A percentile compares a stretch with the other conserved stretches of the same genome.
Evolutionary conservation across 2,797 vertebrate species (phyloP).

Genomic region (Enteromius anoplus): DNA sequence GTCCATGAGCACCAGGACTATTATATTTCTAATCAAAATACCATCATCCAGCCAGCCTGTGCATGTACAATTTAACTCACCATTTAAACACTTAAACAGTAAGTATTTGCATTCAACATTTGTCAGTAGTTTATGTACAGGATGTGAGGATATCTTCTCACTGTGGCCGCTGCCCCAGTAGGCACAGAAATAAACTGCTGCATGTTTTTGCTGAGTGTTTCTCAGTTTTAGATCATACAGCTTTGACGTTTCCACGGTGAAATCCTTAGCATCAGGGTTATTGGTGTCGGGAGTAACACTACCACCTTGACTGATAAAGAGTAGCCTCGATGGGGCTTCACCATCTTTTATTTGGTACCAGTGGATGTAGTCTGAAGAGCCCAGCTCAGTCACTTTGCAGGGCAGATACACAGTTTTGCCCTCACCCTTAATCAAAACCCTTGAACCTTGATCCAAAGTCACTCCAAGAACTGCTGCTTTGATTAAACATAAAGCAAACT

Average conservation of each 20-base stretch:
- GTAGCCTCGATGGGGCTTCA: conserved; percentile 41
- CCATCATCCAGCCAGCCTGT: neutral
- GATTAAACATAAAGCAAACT: neutral
- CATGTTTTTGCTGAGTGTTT: neutral
- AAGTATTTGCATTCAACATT: neutral
- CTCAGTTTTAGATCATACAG: conserved; percentile 38
- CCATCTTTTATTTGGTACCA: conserved; percentile 57
- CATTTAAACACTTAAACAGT: too few species aligned
- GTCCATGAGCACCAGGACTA: too few species aligned
- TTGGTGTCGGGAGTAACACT: neutral
- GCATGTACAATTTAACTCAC: neutral
- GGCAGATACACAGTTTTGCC: conserved; percentile 23
- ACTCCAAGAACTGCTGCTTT: conserved; percentile 32
- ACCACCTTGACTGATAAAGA: neutral
- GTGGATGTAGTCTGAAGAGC: conserved; percentile 15
- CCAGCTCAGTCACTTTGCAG: neutral
- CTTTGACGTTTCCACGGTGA: neutral
- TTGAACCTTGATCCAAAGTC: neutral
- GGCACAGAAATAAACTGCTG: conserved; percentile 42
- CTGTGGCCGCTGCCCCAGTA: conserved; percentile 22
- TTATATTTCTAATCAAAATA: neutral
- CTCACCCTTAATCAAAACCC: neutral
- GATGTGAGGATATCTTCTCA: conserved; percentile 13
- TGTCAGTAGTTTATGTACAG: conserved; percentile 26
- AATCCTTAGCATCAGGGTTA: conserved; percentile 11